Evolutionary conservation across 2,797 vertebrate genomes (phyloP).

Genomic region (Cynodonichthys magdalenae): DNA sequence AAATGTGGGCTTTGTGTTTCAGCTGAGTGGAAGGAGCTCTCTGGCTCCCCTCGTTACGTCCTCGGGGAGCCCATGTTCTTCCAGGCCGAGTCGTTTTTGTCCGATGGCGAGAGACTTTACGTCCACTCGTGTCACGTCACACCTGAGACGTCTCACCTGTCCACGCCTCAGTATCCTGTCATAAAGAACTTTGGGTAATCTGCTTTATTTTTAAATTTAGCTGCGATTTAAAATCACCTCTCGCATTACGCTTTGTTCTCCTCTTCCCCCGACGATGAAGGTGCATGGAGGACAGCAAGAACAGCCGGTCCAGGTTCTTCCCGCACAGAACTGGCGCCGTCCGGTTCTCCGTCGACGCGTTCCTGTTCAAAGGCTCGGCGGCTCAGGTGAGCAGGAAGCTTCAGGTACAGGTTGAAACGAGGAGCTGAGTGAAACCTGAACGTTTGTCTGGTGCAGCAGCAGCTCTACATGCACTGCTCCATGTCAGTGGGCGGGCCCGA

Average conservation of each 20-base stretch:
- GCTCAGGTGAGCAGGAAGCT: constrained; percentile 55
- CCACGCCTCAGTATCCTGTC: constrained; percentile 59
- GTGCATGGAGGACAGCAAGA: constrained; percentile 76
- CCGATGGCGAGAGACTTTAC: constrained; percentile 61
- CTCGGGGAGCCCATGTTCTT: constrained; percentile 78
- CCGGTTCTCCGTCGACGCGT: constrained; percentile 76
- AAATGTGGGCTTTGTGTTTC: constrained; percentile 7
- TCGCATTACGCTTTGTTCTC: neutral
- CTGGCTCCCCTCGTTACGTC: constrained; percentile 39
- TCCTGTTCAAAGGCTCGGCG: constrained; percentile 61
- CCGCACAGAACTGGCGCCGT: constrained; percentile 54
- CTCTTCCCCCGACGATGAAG: constrained; percentile 41
- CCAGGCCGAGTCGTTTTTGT: constrained; percentile 42
- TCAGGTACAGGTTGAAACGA: no score
- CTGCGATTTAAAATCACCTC: no score
- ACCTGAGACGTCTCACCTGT: constrained; percentile 48
- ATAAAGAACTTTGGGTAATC: constrained; percentile 77
- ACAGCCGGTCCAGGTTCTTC: constrained; percentile 68
- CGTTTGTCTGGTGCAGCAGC: constrained; percentile 47
- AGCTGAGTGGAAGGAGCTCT: constrained; percentile 75
- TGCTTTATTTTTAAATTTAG: no score
- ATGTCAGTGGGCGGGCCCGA: constrained; percentile 52
- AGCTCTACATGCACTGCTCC: constrained; percentile 80
- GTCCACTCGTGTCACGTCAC: constrained; percentile 72
- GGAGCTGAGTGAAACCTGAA: neutral